Base-by-base conservation (phyloP, 2,797 vertebrate species). In the Staurois parvus region DNA sequence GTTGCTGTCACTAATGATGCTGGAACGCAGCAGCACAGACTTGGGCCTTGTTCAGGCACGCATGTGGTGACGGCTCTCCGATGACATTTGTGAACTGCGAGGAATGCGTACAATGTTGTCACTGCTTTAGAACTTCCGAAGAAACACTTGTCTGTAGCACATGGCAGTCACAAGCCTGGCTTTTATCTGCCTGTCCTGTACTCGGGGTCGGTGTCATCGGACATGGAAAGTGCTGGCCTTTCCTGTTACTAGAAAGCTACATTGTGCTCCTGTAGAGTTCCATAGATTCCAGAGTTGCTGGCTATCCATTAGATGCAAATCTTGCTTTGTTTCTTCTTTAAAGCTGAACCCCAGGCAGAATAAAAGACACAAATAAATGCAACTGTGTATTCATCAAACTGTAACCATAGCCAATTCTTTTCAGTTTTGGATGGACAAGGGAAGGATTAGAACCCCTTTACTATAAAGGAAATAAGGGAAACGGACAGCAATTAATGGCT, bases 51-150 rank as follows among this genome's bases (percentile, higher is more conserved):
- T 91, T 93, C 89, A 89, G 87, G 88, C 81, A 83, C 80, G 76
- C 88, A 92, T 88, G 84, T 89, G 90, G 90, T 91, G 81, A 89
- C 92, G 83, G 88, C 90, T 92, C 90, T 91, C 75, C 79, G 89
- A 88, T 90, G 89, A 92, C 90, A 90, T 93, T 93, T 95, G 96
- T 96, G 96, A 96, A 94, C 94, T 94, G 93, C 88, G 94, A 95
- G 95, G 97, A 98, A 98, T 97, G 96, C 94, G 89, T 91, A 97
- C 95, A 98, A 98, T 96, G 96, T 95, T 96, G 95, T 96, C 95
- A 94, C 96, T 97, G 96, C 95, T 96, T 97, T 95, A 96, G 93
- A 91, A 95, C 94, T 95, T 66, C 94, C 94, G 94, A 94, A 94
- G 93, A 92, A 94, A 45, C 91, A 91, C 91, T 93, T 93, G 91